Base-by-base conservation (phyloP, 2,797 vertebrate species). In the Semotilus atromaculatus region DNA sequence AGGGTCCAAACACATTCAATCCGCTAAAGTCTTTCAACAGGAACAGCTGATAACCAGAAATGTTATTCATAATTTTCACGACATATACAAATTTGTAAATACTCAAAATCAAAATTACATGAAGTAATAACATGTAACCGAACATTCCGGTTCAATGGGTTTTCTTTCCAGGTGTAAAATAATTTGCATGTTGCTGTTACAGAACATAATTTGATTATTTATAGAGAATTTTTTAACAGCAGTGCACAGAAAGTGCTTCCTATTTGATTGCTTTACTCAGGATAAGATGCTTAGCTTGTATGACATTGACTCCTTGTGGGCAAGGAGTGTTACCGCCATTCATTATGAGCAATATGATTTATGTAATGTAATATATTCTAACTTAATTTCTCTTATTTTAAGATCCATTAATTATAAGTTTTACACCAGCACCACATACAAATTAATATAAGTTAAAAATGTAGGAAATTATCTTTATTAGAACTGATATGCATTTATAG, bases 261-360 rank as follows among this genome's bases (percentile, higher is more conserved):
- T n/a, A n/a, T 43, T 43, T 19, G 36, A 40, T 29, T n/a, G 23
- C 4, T 10, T 26, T 26, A 9, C 23, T 72, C 43, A 1, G 40
- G 23, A 26, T 23, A 71, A 45, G 40, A 45, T 29, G 13, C 40
- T 72, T 29, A 18, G 9, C 48, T 55, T 53, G 45, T 75, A 53
- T 36, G 73, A n/a, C n/a, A n/a, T n/a, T n/a, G n/a, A 55, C 73
- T 55, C 48, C 73, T 75, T 36, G 73, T 55, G 31, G 48, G 19
- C 10, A 53, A 74, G 1, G 16, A 36, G 34, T 67, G 0, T 34
- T 9, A 67, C 18, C 3, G 8, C 16, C 64, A 4, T 36, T 67
- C 1, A 36, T 67, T 16, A 34, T 34, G 16, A 62, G 60, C n/a
- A 62, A 62, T 62, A 6, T 31, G 2, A 64, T 64, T 8, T 60